phyloP scores from a whole-genome alignment of 2,113 vertebrate genomes.

The Odontophorus gujanensis region DNA sequence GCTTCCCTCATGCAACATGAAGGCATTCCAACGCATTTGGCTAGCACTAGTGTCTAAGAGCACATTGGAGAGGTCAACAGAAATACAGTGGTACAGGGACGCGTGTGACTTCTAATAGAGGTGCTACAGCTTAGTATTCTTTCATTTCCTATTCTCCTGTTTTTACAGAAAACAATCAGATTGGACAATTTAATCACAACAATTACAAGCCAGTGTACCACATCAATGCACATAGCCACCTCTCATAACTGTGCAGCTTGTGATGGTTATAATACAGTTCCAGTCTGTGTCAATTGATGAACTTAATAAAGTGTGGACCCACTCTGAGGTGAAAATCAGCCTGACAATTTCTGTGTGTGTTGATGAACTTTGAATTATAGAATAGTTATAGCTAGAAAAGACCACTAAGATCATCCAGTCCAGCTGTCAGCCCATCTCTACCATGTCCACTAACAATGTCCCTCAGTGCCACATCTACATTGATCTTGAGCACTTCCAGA shows the following conservation, averaged over 20 bases:
- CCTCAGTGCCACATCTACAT: too few relatives aligned
- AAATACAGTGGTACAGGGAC: background rate
- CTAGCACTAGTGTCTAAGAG: background rate
- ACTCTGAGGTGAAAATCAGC: background rate
- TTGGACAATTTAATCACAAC: background rate
- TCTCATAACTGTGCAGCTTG: background rate
- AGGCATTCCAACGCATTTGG: background rate
- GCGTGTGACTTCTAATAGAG: background rate
- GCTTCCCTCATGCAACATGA: background rate
- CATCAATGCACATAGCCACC: background rate
- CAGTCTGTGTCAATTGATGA: background rate
- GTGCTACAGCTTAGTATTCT: background rate
- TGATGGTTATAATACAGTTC: background rate
- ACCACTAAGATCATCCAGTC: too few relatives aligned
- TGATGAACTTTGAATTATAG: too few relatives aligned
- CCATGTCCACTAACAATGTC: too few relatives aligned
- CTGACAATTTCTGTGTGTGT: background rate
- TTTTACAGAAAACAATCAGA: background rate
- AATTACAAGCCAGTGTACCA: background rate
- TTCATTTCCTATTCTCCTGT: background rate
- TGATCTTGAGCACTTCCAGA: too few relatives aligned
- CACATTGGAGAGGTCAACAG: background rate
- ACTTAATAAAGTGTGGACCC: background rate
- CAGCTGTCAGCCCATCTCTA: too few relatives aligned
- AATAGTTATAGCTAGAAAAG: too few relatives aligned